Evolutionary conservation across 2,888 invertebrate species (phyloP), one percentile per base, ranked within the genome.

Genomic region (Apamea anceps): DNA sequence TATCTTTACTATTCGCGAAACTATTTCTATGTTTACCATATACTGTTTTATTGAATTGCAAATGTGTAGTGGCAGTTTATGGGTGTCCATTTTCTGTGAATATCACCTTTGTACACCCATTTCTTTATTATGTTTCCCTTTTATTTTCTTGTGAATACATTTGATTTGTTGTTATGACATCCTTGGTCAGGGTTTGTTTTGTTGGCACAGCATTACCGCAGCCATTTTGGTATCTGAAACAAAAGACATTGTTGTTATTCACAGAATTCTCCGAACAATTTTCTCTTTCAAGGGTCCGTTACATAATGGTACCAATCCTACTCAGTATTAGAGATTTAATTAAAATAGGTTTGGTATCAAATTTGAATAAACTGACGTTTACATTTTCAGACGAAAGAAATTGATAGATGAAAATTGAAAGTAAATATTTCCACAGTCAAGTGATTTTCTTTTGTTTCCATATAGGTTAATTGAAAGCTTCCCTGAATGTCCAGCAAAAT

Each of bases 1-100:
- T 86, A 72, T 86, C 77, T 72, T 84, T 90, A 91, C 71, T 85
- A 90, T 86, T 89, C 81, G 75, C 77, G 90, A 78, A 81, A 85
- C 72, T 78, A 87, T 85, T 88, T 88, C 77, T 90, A 92, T 89
- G 62, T 90, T 88, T 75, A 89, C 82, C 87, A 91, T 92, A 90
- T 95, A 96, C 90, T 96, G 96, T 93, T 97, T 96, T 93, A 97
- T 96, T 89, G 96, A 96, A 92, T 97, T 97, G 93, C 96, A 96
- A 91, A 96, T 94, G 90, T 96, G 96, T 93, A 96, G 93, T 92
- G 96, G 95, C 94, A 96, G 93, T 95, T 94, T 94, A 83, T 95
- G 92, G 92, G 93, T 91, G 89, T 96, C 97, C 97, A 97, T 97
- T 93, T 95, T 96, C 93, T 92, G 94, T 92, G 91, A 92, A 95